Conservation (phyloP, 2,888 invertebrate genomes). For the Eulithis prunata region DNA sequence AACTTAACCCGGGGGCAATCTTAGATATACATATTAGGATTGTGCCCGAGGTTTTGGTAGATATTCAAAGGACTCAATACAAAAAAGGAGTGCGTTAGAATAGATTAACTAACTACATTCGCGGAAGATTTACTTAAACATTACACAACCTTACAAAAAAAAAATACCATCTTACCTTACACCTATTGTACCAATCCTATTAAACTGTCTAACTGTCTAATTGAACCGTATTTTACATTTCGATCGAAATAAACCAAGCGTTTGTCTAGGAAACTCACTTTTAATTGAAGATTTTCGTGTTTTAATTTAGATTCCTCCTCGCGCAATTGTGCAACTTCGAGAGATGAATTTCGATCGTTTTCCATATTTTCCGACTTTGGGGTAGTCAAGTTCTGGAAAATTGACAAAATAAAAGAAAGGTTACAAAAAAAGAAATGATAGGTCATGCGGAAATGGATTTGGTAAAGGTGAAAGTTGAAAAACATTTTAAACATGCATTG, state of each 20-base stretch:
- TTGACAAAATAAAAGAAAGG: conserved; percentile 38
- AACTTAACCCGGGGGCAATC: too few relatives aligned
- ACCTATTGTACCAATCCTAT: conserved; percentile 1
- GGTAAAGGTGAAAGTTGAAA: conserved; percentile 11
- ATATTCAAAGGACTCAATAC: too few relatives aligned
- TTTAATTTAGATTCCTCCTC: conserved; percentile 91
- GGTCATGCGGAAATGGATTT: conserved; percentile 16
- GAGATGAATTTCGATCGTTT: conserved; percentile 86
- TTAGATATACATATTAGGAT: too few relatives aligned
- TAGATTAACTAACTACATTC: neutral
- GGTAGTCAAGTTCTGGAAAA: conserved; percentile 68
- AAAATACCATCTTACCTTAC: conserved; percentile 6
- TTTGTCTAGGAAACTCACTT: conserved; percentile 82
- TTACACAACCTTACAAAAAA: conserved; percentile 1
- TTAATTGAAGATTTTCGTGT: conserved; percentile 94
- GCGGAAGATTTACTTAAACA: conserved; percentile 11
- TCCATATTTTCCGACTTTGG: conserved; percentile 73
- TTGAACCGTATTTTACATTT: conserved; percentile 8
- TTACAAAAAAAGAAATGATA: conserved; percentile 50
- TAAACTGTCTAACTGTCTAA: conserved; percentile 5
- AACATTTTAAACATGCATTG: conserved; percentile 49
- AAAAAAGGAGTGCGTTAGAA: too few relatives aligned
- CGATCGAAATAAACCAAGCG: conserved; percentile 19
- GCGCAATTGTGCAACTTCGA: conserved; percentile 90
- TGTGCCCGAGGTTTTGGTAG: too few relatives aligned